Conservation (phyloP, 2,113 vertebrate species). For the Cathartes aura region DNA sequence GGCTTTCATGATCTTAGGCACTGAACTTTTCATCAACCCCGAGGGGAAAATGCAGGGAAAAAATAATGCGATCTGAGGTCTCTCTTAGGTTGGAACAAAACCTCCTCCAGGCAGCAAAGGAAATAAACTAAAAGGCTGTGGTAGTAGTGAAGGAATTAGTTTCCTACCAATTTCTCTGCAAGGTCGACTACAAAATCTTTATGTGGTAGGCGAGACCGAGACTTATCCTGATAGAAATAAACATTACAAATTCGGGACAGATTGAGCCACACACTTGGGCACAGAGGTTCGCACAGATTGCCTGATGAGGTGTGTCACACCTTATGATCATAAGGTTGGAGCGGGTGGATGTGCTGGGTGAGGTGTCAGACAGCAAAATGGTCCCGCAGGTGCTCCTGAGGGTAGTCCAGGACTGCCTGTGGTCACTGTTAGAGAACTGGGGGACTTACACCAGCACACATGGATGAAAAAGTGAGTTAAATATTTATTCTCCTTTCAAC, state of each 20-base stretch:
- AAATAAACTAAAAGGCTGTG: neutral
- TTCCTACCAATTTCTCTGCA: neutral
- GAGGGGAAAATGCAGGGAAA: neutral
- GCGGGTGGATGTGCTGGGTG: neutral
- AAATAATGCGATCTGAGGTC: neutral
- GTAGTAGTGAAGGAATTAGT: neutral
- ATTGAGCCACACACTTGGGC: neutral
- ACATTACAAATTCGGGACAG: neutral
- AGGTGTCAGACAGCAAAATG: neutral
- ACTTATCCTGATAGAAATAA: neutral
- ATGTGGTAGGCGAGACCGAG: neutral
- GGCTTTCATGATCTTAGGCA: neutral
- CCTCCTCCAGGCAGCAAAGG: neutral
- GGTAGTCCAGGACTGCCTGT: neutral
- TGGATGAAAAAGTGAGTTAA: neutral
- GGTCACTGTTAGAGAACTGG: neutral
- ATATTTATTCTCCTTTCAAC: neutral
- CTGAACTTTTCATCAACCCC: conserved; percentile 10
- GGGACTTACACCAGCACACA: neutral
- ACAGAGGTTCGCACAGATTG: neutral
- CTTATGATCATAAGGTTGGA: accelerated
- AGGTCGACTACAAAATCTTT: neutral
- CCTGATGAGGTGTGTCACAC: neutral
- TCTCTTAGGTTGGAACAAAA: neutral
- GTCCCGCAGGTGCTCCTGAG: neutral